Evolutionary conservation across 2,113 vertebrate species (phyloP), one percentile per base, ranked within the genome.

Genomic region (Phyllostomus discolor): DNA sequence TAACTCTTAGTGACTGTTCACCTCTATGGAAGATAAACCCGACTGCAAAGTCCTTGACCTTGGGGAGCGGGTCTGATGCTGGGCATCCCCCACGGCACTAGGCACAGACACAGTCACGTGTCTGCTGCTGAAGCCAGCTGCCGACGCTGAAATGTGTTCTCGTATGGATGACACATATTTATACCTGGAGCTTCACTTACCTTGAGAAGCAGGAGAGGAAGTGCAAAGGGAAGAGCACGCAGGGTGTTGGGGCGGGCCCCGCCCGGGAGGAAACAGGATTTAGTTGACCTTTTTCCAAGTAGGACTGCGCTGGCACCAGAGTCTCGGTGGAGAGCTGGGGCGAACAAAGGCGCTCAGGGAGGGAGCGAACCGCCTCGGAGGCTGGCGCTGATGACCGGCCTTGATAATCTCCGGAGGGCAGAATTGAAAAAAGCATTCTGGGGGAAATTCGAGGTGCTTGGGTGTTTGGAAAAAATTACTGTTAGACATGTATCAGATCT

Each of bases 1-100:
- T 52, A 14, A 35, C 46, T 35, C 4, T 69, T 62, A 7, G 43
- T 31, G 35, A 41, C 31, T 73, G 28, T 54, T 50, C 10, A 15
- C 28, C 16, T 4, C n/a, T 19, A 0, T 14, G n/a, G n/a, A 7
- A 2, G 5, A 7, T 48, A 5, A n/a, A 10, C 69, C 57, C 11
- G 46, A 31, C 2, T 6, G 52, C 3, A 4, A 16, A 72, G 57
- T 41, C 79, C 52, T 91, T 28, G 84, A 35, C 41, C 0, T 46
- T 12, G 1, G 22, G 48, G 24, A 69, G 62, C 7, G 2, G 15
- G n/a, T 31, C 80, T 50, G 67, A 4, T 14, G 8, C 52, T 38
- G 43, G 4, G 33, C 33, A 10, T 46, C 54, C 9, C 4, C 69
- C n/a, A 0, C 38, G 83, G n/a, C 5, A 1, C 41, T 9, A 7